Percentiles rank a stretch among this genome's conserved stretches.
phyloP scores from a whole-genome alignment of 2,888 invertebrate species.

The Axea sp. region DNA sequence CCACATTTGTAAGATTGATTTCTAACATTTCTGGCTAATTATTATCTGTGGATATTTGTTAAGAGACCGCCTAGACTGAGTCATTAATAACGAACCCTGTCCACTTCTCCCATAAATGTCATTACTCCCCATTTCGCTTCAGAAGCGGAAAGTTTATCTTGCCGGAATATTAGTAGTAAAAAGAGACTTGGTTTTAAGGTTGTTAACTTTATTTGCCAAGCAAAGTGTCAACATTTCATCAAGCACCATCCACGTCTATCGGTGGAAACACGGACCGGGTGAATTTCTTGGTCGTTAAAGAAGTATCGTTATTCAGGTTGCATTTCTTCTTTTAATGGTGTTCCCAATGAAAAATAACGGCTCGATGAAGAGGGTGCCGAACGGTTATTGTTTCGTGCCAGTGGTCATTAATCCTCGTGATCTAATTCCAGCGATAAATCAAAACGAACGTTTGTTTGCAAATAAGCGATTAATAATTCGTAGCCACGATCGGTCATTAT shows the following conservation, averaged over 20 bases:
- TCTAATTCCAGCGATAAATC: conserved; percentile 59
- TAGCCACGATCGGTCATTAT: conserved; percentile 32
- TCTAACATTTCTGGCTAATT: too few species aligned
- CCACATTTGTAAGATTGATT: too few species aligned
- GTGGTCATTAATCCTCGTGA: conserved; percentile 54
- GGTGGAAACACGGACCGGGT: neutral
- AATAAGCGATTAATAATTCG: conserved; percentile 58
- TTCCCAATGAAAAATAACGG: conserved; percentile 53
- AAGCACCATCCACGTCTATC: conserved; percentile 2
- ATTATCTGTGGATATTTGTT: too few species aligned
- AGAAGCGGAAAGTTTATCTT: conserved; percentile 8
- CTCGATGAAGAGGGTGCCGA: conserved; percentile 58
- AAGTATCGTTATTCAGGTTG: conserved; percentile 40
- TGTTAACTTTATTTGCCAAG: conserved; percentile 7
- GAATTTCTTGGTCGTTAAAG: conserved; percentile 32
- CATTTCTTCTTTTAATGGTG: conserved; percentile 46
- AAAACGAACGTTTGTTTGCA: conserved; percentile 58
- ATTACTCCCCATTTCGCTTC: neutral
- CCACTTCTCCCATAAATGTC: conserved; percentile 7
- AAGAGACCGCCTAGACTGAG: neutral
- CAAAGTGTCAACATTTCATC: conserved; percentile 16
- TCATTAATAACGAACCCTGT: neutral
- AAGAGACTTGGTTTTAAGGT: too few species aligned
- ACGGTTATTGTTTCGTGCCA: conserved; percentile 59
- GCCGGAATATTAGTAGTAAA: conserved; percentile 3